Conservation (phyloP, 2,888 invertebrate species). For the Cetonia aurata region DNA sequence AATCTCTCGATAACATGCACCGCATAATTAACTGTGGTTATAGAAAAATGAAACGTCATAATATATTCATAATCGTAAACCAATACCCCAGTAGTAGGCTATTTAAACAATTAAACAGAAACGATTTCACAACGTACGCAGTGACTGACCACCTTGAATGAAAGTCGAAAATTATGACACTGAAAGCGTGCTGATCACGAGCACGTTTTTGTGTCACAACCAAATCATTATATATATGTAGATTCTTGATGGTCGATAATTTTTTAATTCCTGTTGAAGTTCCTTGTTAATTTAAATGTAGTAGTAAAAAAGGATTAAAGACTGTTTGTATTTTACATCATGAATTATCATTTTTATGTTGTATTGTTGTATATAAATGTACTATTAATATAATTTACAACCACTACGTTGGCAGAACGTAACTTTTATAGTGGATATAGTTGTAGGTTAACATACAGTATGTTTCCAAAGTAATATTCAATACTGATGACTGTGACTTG, state of each 20-base stretch:
- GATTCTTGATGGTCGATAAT: neutral
- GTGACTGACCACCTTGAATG: constrained; percentile 9
- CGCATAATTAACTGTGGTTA: neutral
- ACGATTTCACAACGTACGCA: constrained; percentile 10
- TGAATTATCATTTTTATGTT: no score
- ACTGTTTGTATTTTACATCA: no score
- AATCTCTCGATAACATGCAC: neutral
- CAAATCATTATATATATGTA: constrained; percentile 6
- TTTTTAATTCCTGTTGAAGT: no score
- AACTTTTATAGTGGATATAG: no score
- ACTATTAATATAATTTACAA: no score
- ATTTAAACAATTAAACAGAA: constrained; percentile 6
- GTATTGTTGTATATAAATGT: no score
- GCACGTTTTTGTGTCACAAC: neutral
- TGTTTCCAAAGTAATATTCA: no score
- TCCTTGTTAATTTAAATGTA: no score
- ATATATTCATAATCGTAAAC: neutral
- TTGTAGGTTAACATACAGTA: no score
- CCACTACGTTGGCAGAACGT: no score
- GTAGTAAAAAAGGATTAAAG: no score
- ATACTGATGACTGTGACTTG: no score
- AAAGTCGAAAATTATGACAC: constrained; percentile 21
- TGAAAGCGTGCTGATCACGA: constrained; percentile 10
- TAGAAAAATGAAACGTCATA: neutral
- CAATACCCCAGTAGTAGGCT: neutral